A percentile compares a stretch with the other conserved stretches of the same genome.
phyloP scores from a whole-genome alignment of 2,888 invertebrate genomes.

The Nipponacmea schrenckii region DNA sequence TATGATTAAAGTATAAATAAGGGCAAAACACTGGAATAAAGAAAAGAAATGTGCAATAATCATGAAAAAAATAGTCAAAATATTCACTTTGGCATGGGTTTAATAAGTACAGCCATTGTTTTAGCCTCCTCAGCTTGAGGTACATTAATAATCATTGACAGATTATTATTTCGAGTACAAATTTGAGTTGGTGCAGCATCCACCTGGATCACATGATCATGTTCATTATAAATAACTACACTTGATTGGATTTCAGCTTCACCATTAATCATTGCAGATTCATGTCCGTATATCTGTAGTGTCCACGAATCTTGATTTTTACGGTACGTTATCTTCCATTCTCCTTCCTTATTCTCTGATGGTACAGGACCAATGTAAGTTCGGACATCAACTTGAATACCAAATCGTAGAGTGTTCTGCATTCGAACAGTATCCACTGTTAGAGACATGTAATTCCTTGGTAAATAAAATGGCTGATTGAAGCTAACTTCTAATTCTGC shows the following conservation, averaged over 20 bases:
- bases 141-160: conserved; percentile 52
- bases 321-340: conserved; percentile 68
- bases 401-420: conserved; percentile 66
- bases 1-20: too few species aligned
- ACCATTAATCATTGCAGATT: conserved; percentile 60
- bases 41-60: too few species aligned
- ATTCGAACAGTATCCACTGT: conserved; percentile 65
- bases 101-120: conserved; percentile 62
- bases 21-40: too few species aligned
- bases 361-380: conserved; percentile 66
- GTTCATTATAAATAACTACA: conserved; percentile 60
- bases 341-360: conserved; percentile 56
- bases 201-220: conserved; percentile 64
- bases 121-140: conserved; percentile 51
- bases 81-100: conserved; percentile 55
- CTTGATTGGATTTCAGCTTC: conserved; percentile 62
- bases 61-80: too few species aligned
- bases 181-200: conserved; percentile 51
- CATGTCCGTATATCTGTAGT: conserved; percentile 64
- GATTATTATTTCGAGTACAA: conserved; percentile 56
- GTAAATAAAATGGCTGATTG: conserved; percentile 56
- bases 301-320: conserved; percentile 63
- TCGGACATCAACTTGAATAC: conserved; percentile 66
- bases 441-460: conserved; percentile 64
- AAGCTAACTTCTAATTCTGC: conserved; percentile 54